A percentile compares a stretch with the other conserved stretches of the same genome.
These are phyloP conservation scores for Sabellastarte sp. DNA, from an alignment of 2,888 invertebrate species.

Conservation along the genomic window DNA sequence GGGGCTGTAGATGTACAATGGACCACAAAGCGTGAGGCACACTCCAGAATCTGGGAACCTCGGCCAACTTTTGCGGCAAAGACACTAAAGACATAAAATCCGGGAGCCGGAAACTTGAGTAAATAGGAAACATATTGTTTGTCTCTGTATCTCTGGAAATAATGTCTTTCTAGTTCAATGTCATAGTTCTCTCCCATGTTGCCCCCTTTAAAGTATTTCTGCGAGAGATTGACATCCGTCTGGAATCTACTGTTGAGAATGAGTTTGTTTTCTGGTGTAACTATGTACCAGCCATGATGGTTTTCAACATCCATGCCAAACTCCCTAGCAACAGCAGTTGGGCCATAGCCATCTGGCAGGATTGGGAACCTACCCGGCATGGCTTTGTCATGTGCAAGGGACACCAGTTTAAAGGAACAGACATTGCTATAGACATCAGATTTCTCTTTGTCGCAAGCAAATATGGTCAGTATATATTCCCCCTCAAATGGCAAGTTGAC, in stretches of 20 bases:
- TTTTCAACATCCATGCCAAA: conserved; percentile 21
- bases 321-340: conserved; percentile 10
- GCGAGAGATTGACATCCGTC: conserved; percentile 45
- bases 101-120: conserved; percentile 48
- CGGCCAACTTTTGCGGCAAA: conserved; percentile 38
- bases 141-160: conserved; percentile 44
- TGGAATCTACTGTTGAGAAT: conserved; percentile 46
- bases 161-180: neutral
- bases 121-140: conserved; percentile 44
- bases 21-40: conserved; percentile 49
- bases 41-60: conserved; percentile 38
- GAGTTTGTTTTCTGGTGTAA: conserved; percentile 35
- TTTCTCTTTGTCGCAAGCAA: conserved; percentile 22
- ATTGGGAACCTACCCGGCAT: conserved; percentile 16
- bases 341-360: conserved; percentile 22
- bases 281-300: conserved; percentile 17
- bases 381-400: neutral
- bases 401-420: conserved; percentile 16
- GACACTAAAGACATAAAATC: conserved; percentile 52
- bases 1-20: conserved; percentile 50
- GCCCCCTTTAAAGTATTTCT: conserved; percentile 15
- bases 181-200: neutral
- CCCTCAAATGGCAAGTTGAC: conserved; percentile 18
- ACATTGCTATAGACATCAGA: conserved; percentile 19
- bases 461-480: conserved; percentile 30